phyloP scores from a whole-genome alignment of 1,140 invertebrate genomes.

The Tetramorium alpestre region DNA sequence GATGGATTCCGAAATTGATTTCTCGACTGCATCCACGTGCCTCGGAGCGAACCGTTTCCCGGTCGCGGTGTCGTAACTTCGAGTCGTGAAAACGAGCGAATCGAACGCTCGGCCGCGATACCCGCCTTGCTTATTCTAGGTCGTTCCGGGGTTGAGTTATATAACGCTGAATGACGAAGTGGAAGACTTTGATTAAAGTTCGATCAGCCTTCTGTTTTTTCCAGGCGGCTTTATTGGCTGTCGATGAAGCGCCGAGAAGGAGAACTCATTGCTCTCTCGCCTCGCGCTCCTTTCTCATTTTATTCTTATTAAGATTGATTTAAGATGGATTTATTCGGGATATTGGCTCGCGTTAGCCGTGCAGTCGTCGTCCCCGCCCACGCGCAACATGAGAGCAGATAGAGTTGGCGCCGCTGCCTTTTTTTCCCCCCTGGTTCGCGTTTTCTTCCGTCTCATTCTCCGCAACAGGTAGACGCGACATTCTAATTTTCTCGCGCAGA shows the following conservation, averaged over 20 bases:
- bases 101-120: slow-evolving; percentile 1
- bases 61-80: slow-evolving; percentile 8
- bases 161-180: slow-evolving; percentile 50
- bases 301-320: slow-evolving; percentile 55
- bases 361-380: background rate
- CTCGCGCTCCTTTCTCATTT: slow-evolving; percentile 5
- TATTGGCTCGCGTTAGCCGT: slow-evolving; percentile 39
- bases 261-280: slow-evolving; percentile 28
- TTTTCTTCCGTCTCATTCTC: background rate
- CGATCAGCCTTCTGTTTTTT: slow-evolving; percentile 57
- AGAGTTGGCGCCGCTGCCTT: background rate
- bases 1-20: slow-evolving; percentile 58
- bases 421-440: background rate
- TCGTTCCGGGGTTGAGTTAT: background rate
- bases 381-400: background rate
- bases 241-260: slow-evolving; percentile 39
- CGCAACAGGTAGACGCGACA: slow-evolving; percentile 54
- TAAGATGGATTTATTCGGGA: slow-evolving; percentile 50
- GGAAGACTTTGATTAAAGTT: slow-evolving; percentile 61
- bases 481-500: slow-evolving; percentile 42
- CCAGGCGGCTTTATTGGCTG: slow-evolving; percentile 43
- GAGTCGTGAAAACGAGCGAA: slow-evolving; percentile 43
- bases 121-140: slow-evolving; percentile 50
- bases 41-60: slow-evolving; percentile 11
- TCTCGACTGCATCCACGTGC: background rate